These are phyloP conservation scores for Apantesis nais DNA, from an alignment of 2,888 invertebrate genomes.

Conservation along the genomic window DNA sequence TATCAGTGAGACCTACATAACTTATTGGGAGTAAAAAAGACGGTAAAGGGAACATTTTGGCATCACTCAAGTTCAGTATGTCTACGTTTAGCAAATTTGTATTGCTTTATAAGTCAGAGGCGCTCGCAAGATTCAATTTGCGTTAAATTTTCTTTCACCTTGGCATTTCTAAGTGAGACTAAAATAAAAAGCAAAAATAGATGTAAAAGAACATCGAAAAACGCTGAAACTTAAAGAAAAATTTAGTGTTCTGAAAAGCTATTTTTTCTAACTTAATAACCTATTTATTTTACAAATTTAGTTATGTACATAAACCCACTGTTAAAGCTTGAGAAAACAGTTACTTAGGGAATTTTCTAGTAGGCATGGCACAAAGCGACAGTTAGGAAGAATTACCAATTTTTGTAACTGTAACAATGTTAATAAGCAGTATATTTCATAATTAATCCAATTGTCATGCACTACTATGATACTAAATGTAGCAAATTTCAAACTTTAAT, in stretches of 20 bases:
- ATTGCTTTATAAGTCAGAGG: background rate
- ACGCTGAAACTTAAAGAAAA: background rate
- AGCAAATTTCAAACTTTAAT: too few relatives aligned
- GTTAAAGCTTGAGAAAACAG: too few relatives aligned
- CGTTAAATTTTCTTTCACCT: background rate
- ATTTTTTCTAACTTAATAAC: background rate
- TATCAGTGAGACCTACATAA: background rate
- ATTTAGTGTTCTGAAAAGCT: background rate
- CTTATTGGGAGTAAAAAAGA: background rate
- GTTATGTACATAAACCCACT: too few relatives aligned
- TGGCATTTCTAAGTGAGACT: background rate
- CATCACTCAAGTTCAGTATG: background rate
- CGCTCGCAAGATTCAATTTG: background rate
- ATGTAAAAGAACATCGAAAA: background rate
- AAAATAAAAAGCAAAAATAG: background rate
- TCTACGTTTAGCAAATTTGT: constrained; percentile 3
- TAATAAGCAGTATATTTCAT: too few relatives aligned
- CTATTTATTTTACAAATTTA: background rate
- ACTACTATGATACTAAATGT: too few relatives aligned
- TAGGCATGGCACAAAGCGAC: too few relatives aligned
- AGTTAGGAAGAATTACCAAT: too few relatives aligned
- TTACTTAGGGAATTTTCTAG: too few relatives aligned
- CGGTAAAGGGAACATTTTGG: background rate
- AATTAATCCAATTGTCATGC: too few relatives aligned
- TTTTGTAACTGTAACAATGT: too few relatives aligned